Base-by-base conservation (phyloP, 2,888 invertebrate species). In the Eupithecia exiguata region DNA sequence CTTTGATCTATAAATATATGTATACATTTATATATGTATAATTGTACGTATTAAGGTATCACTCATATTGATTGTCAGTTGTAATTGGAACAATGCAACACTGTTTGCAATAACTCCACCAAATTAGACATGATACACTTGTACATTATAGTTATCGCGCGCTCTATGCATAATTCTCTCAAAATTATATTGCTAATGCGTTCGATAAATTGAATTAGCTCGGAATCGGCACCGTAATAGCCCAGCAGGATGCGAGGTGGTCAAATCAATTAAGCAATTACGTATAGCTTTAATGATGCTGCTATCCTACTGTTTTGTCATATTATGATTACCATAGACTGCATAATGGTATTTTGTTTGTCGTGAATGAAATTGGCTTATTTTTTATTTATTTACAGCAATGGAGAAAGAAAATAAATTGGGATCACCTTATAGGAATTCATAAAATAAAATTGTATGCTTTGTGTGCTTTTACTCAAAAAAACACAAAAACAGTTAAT, bases 131-230 rank as follows among this genome's bases (percentile, higher is more conserved):
- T 62, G 7, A 63, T 69, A 67, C 63, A 68, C 66, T 71, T 62
- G 63, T 67, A 69, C 58, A 67, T 62, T 71, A 35, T 36, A 70
- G 70, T 61, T 69, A 74, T 72, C 53, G 46, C 63, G 12, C 65
- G 43, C 36, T 68, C 38, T 53, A 68, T 70, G 72, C 70, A 74
- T 78, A 71, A 78, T 75, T 78, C 68, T 68, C 62, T 30, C 72
- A 72, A 76, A 76, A 74, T n/a, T 76, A 70, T 72, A 69, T 73
- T 25, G 69, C 53, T 71, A 74, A 78, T 70, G 68, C 70, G 21
- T 72, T 77, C 76, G 75, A 78, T 75, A 76, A 71, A 76, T 68
- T 53, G 70, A 77, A 75, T 78, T 72, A 74, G 62, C 49, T 66
- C 53, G 66, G 61, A 75, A 76, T 76, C 74, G 69, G 68, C 63